Evolutionary conservation across 2,797 vertebrate genomes (phyloP).

Genomic region (Botia kubotai): DNA sequence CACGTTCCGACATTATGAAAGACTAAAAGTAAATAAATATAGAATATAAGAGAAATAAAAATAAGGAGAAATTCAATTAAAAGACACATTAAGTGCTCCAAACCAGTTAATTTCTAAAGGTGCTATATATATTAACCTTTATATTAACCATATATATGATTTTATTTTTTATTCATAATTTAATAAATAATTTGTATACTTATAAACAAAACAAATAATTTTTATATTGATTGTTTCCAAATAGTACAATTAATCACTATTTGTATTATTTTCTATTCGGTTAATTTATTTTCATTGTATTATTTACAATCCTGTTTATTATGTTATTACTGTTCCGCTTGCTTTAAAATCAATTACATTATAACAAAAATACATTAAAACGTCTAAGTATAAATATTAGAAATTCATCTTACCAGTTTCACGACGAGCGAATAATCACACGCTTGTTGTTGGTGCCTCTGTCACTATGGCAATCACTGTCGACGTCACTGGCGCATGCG

Average conservation of each 20-base stretch:
- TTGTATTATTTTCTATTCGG: not conserved
- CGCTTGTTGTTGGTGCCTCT: not conserved
- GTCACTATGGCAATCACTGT: conserved; percentile 17
- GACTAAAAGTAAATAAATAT: not conserved
- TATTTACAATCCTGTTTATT: not conserved
- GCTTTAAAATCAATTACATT: not conserved
- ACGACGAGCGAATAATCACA: not conserved
- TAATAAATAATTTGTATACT: not conserved
- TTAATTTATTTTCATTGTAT: not conserved
- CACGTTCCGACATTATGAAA: conserved; percentile 16
- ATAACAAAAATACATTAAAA: not conserved
- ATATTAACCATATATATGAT: too few relatives aligned
- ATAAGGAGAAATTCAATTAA: not conserved
- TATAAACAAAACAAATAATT: not conserved
- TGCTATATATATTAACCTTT: not conserved
- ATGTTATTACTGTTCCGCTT: not conserved
- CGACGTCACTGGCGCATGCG: not conserved
- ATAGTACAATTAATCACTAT: too few relatives aligned
- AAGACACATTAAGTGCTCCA: not conserved
- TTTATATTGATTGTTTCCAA: not conserved
- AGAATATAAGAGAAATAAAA: too few relatives aligned
- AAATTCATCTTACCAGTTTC: conserved; percentile 18
- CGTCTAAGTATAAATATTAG: not conserved
- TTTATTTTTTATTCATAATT: not conserved
- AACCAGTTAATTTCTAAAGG: not conserved